Conservation (phyloP, 30 jellyfish, hydroid and myxozoan genomes). For the Rhopilema esculentum region DNA sequence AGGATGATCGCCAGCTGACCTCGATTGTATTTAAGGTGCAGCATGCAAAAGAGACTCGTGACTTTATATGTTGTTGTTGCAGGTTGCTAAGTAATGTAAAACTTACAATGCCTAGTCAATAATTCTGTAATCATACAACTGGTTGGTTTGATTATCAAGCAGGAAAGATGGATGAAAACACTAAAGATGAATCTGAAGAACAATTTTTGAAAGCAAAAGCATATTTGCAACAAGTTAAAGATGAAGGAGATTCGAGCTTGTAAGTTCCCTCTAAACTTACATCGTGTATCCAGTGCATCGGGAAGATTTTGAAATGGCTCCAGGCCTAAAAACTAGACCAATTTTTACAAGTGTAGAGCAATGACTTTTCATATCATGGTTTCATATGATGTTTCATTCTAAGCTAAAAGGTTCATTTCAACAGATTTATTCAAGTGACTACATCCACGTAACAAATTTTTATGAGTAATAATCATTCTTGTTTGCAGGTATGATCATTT, state of each 20-base stretch:
- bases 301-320: too few species aligned
- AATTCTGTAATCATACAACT: not conserved
- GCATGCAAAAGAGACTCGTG: not conserved
- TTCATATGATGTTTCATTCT: too few species aligned
- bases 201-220: conserved; percentile 66
- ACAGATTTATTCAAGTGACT: not conserved
- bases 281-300: too few species aligned
- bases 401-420: not conserved
- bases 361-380: too few species aligned
- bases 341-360: too few species aligned
- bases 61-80: conserved; percentile 1
- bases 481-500: conserved; percentile 74
- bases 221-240: conserved; percentile 25
- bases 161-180: conserved; percentile 7
- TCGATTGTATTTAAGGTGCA: not conserved
- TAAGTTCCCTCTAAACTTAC: not conserved
- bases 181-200: conserved; percentile 29
- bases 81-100: conserved; percentile 19
- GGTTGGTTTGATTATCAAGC: not conserved
- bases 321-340: too few species aligned
- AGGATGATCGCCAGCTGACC: too few species aligned
- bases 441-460: too few species aligned
- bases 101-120: not conserved
- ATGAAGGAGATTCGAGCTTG: conserved; percentile 28
- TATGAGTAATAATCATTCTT: not conserved